phyloP scores from a whole-genome alignment of 2,113 vertebrate species.

The Sinocyclocheilus anshuiensis region DNA sequence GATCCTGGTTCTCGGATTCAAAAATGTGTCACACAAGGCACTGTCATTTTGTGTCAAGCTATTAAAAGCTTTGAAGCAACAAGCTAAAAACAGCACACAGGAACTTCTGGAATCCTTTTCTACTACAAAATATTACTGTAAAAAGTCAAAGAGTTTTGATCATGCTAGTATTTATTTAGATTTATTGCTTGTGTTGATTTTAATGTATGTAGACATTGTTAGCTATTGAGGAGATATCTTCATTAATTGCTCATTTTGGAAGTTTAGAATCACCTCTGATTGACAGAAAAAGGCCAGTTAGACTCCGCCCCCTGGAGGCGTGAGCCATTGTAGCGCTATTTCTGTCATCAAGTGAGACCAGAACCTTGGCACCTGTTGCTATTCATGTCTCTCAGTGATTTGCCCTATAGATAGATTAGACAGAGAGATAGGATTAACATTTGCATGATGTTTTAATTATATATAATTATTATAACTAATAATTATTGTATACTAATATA shows the following conservation, averaged over 20 bases:
- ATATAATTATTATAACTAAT: no score
- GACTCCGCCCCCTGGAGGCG: slow-evolving; percentile 57
- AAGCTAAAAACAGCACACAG: not conserved
- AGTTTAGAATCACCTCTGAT: slow-evolving; percentile 53
- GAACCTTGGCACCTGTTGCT: slow-evolving; percentile 71
- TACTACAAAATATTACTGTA: not conserved
- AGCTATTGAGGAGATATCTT: not conserved
- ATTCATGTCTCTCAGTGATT: slow-evolving; percentile 59
- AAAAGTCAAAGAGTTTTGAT: not conserved
- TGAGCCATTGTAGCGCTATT: slow-evolving; percentile 75
- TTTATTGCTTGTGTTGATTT: not conserved
- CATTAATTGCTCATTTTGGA: not conserved
- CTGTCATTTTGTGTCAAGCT: not conserved
- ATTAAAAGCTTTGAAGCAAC: slow-evolving; percentile 23
- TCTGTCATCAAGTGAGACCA: slow-evolving; percentile 61
- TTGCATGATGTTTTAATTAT: no score
- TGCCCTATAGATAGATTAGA: slow-evolving; percentile 41
- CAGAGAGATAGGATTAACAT: no score
- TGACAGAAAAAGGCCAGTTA: slow-evolving; percentile 67
- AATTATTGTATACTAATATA: no score
- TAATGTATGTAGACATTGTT: not conserved
- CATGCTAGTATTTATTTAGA: not conserved
- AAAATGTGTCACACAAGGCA: not conserved
- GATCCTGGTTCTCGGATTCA: not conserved
- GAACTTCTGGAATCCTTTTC: not conserved